Evolutionary conservation across 2,113 vertebrate species (phyloP), one percentile per base, ranked within the genome.

Genomic region (Tragelaphus scriptus): DNA sequence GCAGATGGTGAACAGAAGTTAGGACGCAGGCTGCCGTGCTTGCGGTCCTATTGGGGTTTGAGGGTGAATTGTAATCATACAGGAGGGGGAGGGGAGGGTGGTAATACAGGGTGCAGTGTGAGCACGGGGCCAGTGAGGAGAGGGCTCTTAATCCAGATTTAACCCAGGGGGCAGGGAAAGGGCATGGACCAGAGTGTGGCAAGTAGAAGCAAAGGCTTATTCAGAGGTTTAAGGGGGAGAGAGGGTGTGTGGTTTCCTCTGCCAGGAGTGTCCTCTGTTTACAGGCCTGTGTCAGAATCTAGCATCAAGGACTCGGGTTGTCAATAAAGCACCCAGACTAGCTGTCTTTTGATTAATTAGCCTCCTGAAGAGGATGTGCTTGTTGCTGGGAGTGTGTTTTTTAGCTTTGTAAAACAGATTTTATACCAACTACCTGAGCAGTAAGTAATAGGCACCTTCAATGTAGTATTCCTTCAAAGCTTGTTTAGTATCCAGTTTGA

Each of bases 111-210:
- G 26, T 6, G 25, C 53, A 7, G 30, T 9, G 21, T 12, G 53
- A 82, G 47, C 30, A 3, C 0, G 1, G 1, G 56, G 75, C 8
- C 23, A 7, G 5, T 23, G 8, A 36, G 10, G 15, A 3, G 4
- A 15, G 3, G 71, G 36, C 40, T 26, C 58, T 17, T 40, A 63
- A n/a, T 21, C 75, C n/a, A 79, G 53, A 25, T 26, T 7, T 49
- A 65, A 47, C 36, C 28, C 11, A 32, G 55, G 13, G 13, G 30
- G n/a, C 36, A 16, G 44, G 30, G 82, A 79, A 30, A 17, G 63
- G 36, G 14, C 13, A 5, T 30, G n/a, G 71, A 14, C 68, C 30
- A 8, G 36, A 49, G 49, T 26, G 49, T 21, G 40, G 25, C 26
- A 25, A 3, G 15, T 40, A 58, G 49, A 63, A n/a, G 47, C 28